Evolutionary conservation across 2,888 invertebrate species (phyloP), one percentile per base, ranked within the genome.

Genomic region (Agapostemon virescens): DNA sequence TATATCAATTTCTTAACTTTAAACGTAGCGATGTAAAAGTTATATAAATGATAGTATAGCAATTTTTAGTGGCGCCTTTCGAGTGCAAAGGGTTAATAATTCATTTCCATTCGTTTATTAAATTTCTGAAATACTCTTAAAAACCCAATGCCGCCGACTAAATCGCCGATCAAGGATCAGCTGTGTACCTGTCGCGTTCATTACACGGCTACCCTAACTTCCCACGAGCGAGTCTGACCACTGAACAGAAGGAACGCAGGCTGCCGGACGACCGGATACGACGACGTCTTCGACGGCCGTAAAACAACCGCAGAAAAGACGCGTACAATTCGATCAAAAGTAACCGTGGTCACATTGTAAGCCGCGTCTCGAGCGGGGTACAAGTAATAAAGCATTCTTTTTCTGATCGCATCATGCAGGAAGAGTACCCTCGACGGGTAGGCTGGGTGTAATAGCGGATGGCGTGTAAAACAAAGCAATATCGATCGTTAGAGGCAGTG

Each of bases 401-500:
- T 26, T 45, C n/a, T 64, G n/a, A 23, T 33, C 33, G 11, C 9
- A 33, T 17, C 4, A 13, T 13, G 15, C 38, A 33, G 45, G 13
- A 42, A 66, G 26, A 55, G 23, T 13, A 9, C 15, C 26, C 49
- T 23, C 66, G 23, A 26, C 30, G n/a, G n/a, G 23, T 55, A 42
- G 36, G 23, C 26, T 20, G 13, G 15, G 55, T 17, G 63, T 68
- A 64, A 79, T 73, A 64, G 79, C 63, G 74, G 75, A 52, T 67
- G 36, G 33, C 30, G 73, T 49, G 71, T 67, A 66, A 64, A 76
- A 76, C 17, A 30, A 40, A 69, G 67, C 55, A 61, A 67, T 85
- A 82, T 84, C 74, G 80, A 86, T 86, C 73, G 73, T 66, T 84
- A 70, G 64, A 52, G 45, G 45, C 26, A n/a, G n/a, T 45, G 13